Base-by-base conservation (phyloP, 2,888 invertebrate genomes). In the Zonitis immaculata region DNA sequence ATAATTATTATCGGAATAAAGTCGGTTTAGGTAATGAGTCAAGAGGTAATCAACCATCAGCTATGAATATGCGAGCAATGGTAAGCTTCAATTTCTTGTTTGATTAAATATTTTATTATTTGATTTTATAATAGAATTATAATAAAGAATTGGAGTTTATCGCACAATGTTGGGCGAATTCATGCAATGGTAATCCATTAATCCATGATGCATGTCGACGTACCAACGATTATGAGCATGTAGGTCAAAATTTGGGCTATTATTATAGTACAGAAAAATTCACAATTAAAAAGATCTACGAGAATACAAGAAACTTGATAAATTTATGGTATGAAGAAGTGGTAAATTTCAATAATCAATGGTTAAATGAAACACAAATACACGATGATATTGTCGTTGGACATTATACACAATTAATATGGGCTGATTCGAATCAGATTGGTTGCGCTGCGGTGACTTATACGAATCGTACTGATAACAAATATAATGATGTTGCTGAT, bases 81-180 rank as follows among this genome's bases (percentile, higher is more conserved):
- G 75, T 75, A 65, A 65, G 63, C 51, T 48, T 14, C 1, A 25
- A 14, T 42, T 48, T n/a, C 22, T 14, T 27, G 4, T n/a, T 12
- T n/a, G 18, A 18, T 45, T 44, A 7, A 18, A 5, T 7, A 2
- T 11, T 47, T 11, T 6, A 22, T n/a, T 7, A 28, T n/a, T 18
- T 39, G 11, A 35, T n/a, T n/a, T 18, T 7, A 9, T 2, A 7
- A 43, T 60, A 75, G 75, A 70, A 52, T 51, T 75, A 75, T 55
- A 69, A 72, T 59, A 67, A 57, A 51, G 75, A 75, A 59, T 48
- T 75, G 52, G 74, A 73, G 56, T 68, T 64, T 58, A 69, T 73
- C 32, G 71, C 74, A 3, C 74, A 74, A 60, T 75, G 75, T 52
- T 75, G 74, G 75, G 71, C 72, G 2, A 75, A 74, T 55, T 63